Evolutionary conservation across 1,140 invertebrate genomes (phyloP), one percentile per base, ranked within the genome.

Genomic region (Hycleus phaleratus): DNA sequence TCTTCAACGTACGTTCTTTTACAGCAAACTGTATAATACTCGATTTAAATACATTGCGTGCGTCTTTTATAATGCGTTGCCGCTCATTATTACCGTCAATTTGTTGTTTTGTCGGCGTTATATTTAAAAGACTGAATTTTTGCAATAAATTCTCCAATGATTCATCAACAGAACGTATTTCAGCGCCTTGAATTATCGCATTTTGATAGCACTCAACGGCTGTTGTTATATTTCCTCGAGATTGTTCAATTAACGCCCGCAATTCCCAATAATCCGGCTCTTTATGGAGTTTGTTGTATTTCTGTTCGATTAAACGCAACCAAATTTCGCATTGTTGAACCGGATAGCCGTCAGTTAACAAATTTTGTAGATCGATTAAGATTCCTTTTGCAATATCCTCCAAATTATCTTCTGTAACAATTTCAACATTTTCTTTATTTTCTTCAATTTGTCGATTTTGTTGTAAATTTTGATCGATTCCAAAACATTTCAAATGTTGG

Each of bases 191-290:
- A 38, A 76, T 73, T 43, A 81, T 75, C 3, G 79, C 79, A 39
- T 76, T 74, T 61, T 80, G 74, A 72, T 77, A 79, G 64, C 75
- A 81, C 59, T 80, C 73, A 39, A 82, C 74, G 26, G 79, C 79
- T 26, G 73, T 71, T 0, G 74, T 67, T 48, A 82, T 67, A 64
- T 82, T 78, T 0, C 79, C 79, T 1, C 74, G 61, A 4, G 66
- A 59, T 64, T 81, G 78, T 66, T 81, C 79, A 4, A 81, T 68
- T 0, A 75, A 75, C 1, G 79, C 79, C 0, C 78, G 61, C 59
- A 80, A 81, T 68, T 82, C 80, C 81, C 81, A 82, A 65, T 81
- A 82, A 3, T 74, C 68, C 0, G 78, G 75, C 4, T 68, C 64
- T 7, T 77, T 67, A 7, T 72, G 68, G 3, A 76, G 70, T 2